These are phyloP conservation scores for Macroteleia sp. DNA, from an alignment of 2,888 invertebrate species.

Conservation along the genomic window DNA sequence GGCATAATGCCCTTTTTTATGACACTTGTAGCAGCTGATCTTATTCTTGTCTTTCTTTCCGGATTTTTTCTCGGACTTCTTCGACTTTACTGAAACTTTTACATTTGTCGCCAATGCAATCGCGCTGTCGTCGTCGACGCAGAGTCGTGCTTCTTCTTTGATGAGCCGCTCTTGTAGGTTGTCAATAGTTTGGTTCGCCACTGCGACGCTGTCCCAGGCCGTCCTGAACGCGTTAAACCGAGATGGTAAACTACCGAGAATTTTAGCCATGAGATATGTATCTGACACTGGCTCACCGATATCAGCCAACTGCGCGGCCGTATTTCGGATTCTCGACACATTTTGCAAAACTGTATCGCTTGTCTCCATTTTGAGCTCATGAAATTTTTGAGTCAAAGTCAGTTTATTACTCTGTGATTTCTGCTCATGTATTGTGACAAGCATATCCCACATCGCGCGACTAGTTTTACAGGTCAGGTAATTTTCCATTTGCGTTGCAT, in stretches of 20 bases:
- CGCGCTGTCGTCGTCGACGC: background rate
- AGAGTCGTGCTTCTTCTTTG: conserved; percentile 14
- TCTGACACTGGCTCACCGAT: conserved; percentile 47
- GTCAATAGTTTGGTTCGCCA: conserved; percentile 4
- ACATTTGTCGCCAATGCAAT: conserved; percentile 7
- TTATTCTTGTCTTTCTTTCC: background rate
- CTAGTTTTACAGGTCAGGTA: no score
- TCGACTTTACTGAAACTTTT: background rate
- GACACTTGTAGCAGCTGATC: background rate
- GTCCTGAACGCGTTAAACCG: conserved; percentile 12
- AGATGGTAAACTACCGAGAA: conserved; percentile 11
- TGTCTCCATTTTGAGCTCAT: conserved; percentile 48
- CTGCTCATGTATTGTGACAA: no score
- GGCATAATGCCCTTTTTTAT: conserved; percentile 7
- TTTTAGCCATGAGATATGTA: conserved; percentile 38
- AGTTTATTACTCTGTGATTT: conserved; percentile 35
- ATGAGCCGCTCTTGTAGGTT: conserved; percentile 21
- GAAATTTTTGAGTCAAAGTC: conserved; percentile 33
- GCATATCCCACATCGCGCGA: no score
- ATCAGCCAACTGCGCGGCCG: conserved; percentile 41
- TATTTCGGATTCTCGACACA: conserved; percentile 42
- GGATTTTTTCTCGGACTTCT: background rate
- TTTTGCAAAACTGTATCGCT: conserved; percentile 33
- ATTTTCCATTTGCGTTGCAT: no score
- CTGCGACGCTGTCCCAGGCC: conserved; percentile 30